Conservation (phyloP, 2,888 invertebrate genomes). For the Lepeophtheirus nordmannii region DNA sequence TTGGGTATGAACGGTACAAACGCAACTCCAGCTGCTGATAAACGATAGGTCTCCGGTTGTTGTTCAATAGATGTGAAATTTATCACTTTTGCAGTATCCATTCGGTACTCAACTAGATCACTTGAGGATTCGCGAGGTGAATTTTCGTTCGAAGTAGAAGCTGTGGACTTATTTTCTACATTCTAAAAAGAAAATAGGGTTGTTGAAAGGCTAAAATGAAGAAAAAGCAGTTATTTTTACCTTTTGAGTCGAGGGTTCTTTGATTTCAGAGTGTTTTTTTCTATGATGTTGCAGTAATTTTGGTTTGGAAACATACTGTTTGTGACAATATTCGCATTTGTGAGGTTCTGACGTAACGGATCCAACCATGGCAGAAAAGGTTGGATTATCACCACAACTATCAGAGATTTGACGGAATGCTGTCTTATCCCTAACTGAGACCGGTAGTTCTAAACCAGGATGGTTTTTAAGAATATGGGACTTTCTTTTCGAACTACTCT, state of each 20-base stretch:
- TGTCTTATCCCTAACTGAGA: slow-evolving; percentile 16
- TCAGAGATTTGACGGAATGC: neutral
- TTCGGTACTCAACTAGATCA: neutral
- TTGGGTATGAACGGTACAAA: neutral
- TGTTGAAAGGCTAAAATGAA: too few relatives aligned
- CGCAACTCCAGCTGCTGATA: neutral
- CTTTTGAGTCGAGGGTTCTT: neutral
- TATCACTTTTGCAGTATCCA: neutral
- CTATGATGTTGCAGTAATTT: slow-evolving; percentile 41
- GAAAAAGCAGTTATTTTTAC: too few relatives aligned
- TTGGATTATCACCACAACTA: slow-evolving; percentile 43
- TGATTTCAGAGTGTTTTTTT: slow-evolving; percentile 34
- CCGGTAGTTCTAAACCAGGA: slow-evolving; percentile 53
- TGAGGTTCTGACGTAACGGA: slow-evolving; percentile 54
- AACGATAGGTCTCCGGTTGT: neutral
- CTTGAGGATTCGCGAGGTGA: neutral
- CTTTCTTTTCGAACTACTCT: slow-evolving; percentile 67
- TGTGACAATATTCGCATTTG: slow-evolving; percentile 61
- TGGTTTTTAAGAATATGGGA: slow-evolving; percentile 65
- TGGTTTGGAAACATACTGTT: slow-evolving; percentile 65
- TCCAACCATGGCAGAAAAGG: slow-evolving; percentile 54
- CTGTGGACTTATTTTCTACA: neutral
- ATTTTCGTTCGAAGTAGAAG: neutral
- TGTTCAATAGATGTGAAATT: neutral
- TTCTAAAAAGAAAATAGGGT: too few relatives aligned